These are phyloP conservation scores for Protophormia terraenovae DNA, from an alignment of 2,888 invertebrate species.

Conservation along the genomic window DNA sequence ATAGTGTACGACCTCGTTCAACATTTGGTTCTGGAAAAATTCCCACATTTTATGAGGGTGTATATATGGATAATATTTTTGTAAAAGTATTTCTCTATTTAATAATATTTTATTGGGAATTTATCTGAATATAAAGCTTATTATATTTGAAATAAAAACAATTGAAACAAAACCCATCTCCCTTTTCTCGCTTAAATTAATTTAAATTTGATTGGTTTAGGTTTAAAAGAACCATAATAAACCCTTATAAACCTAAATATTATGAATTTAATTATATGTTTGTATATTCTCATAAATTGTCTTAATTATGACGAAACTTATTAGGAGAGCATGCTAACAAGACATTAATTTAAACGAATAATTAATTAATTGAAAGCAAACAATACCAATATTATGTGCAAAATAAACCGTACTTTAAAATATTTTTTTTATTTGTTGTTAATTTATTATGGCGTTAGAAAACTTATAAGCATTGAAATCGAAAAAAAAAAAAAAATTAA, in stretches of 20 bases:
- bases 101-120: constrained; percentile 11
- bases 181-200: constrained; percentile 32
- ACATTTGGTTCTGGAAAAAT: constrained; percentile 82
- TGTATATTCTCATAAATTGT: background rate
- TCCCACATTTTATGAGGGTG: constrained; percentile 67
- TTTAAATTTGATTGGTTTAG: background rate
- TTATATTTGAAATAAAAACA: constrained; percentile 27
- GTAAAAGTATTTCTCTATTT: constrained; percentile 39
- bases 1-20: constrained; percentile 84
- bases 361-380: constrained; percentile 23
- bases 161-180: background rate
- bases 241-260: constrained; percentile 33
- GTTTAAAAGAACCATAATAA: constrained; percentile 6
- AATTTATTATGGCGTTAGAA: background rate
- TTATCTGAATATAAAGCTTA: constrained; percentile 50
- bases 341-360: background rate
- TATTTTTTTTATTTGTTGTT: background rate
- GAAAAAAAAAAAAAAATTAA: background rate
- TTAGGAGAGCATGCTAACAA: constrained; percentile 45
- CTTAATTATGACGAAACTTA: background rate
- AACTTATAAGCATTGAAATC: background rate
- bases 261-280: background rate
- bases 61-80: constrained; percentile 42
- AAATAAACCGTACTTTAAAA: constrained; percentile 6
- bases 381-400: background rate